Conservation (phyloP, 1,140 invertebrate genomes). For the Coptotermes formosanus region DNA sequence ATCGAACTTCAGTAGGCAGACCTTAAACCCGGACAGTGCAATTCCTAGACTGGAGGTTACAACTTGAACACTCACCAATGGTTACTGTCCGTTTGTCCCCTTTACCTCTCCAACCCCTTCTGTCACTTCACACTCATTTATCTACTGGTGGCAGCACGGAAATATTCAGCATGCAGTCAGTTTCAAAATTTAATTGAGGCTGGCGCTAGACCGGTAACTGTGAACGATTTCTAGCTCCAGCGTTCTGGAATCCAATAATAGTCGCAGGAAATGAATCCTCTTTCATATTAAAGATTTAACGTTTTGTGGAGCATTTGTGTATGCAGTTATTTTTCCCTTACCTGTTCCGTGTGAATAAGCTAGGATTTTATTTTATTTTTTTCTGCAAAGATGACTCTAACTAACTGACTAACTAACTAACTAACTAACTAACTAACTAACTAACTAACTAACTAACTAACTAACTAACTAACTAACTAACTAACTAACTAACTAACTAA, state of each 20-base stretch:
- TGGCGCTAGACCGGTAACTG: background rate
- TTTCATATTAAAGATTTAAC: too few relatives aligned
- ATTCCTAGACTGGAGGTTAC: background rate
- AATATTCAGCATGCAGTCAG: background rate
- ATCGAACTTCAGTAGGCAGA: background rate
- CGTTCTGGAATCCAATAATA: background rate
- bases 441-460: too few relatives aligned
- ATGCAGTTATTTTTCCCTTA: too few relatives aligned
- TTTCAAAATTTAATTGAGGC: background rate
- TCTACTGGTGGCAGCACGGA: background rate
- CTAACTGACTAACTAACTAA: too few relatives aligned
- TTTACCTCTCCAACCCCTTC: background rate
- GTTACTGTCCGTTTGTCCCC: background rate
- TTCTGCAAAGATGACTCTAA: too few relatives aligned
- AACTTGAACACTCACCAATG: background rate
- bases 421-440: too few relatives aligned
- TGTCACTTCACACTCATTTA: background rate
- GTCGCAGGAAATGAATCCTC: too few relatives aligned
- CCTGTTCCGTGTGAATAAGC: too few relatives aligned
- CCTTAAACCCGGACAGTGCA: background rate
- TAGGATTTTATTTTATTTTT: too few relatives aligned
- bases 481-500: too few relatives aligned
- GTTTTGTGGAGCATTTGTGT: too few relatives aligned
- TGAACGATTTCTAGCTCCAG: background rate
- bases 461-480: too few relatives aligned